Evolutionary conservation across 2,113 vertebrate genomes (phyloP), one percentile per base, ranked within the genome.

Genomic region (Catagonus wagneri): DNA sequence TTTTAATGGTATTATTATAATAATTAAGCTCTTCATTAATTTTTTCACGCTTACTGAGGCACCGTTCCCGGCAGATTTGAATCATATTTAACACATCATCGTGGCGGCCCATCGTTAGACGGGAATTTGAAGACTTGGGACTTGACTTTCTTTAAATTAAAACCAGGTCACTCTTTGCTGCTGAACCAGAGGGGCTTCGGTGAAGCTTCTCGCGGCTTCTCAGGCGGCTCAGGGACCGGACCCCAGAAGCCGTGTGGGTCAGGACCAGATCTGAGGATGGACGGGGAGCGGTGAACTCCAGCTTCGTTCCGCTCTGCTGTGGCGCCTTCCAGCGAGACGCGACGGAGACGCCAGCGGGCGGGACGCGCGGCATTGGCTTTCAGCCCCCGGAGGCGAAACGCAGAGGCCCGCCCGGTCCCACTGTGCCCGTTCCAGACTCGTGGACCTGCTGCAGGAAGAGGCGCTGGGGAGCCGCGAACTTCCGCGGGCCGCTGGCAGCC

Each of bases 21-120:
- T 98, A 98, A 99, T 98, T 98, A 98, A 98, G 96, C 98, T 98
- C 98, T 98, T 98, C 97, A 98, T 98, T 98, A 99, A 98, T 98
- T 98, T 98, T 98, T 98, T 96, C 98, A 94, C 93, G 97, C 97
- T 98, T 98, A 98, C 97, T 98, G 94, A 98, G 98, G 97, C 97
- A 90, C 88, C 85, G 94, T 97, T 98, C 98, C 98, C 98, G 97
- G 97, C 93, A 98, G 98, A 98, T 98, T 98, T 98, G 97, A 98
- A 97, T 98, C 96, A 29, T 98, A 98, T 98, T 98, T 97, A 98
- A 98, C 89, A 11, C 96, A 83, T 98, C 98, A 98, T 98, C 98
- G 98, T 27, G 96, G 94, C 39, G 74, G 95, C 96, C 96, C 94
- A 81, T 97, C 98, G 98, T 97, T 93, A 97, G 98, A 98, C 97